Conservation (phyloP, 2,797 vertebrate species). For the Mormyrops attenuatus region DNA sequence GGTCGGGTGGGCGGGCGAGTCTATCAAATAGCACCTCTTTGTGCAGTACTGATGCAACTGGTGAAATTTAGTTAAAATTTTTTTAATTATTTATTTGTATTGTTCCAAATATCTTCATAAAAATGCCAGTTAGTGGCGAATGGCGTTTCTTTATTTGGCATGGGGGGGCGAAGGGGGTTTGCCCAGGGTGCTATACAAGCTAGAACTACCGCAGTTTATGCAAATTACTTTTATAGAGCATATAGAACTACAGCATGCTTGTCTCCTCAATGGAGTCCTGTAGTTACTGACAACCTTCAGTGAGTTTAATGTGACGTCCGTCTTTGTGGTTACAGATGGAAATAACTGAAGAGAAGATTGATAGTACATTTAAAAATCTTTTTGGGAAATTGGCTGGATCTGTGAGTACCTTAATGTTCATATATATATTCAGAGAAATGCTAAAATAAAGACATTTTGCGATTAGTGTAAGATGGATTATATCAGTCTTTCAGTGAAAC, state of each 20-base stretch:
- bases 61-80: background rate
- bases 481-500: background rate
- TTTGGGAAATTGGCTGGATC: conserved; percentile 76
- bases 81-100: background rate
- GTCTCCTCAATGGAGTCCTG: background rate
- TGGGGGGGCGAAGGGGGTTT: background rate
- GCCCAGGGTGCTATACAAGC: background rate
- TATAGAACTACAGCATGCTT: background rate
- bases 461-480: background rate
- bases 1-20: background rate
- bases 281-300: background rate
- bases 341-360: conserved; percentile 65
- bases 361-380: conserved; percentile 71
- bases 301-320: background rate
- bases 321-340: conserved; percentile 57
- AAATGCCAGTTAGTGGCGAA: background rate
- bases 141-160: background rate
- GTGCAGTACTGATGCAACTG: background rate
- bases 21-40: background rate
- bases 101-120: background rate
- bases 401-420: conserved; percentile 48
- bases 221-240: background rate
- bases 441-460: background rate
- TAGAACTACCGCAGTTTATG: background rate
- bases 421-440: background rate